A percentile compares a stretch with the other conserved stretches of the same genome.
Evolutionary conservation across 2,113 vertebrate genomes (phyloP).

Genomic region (Sphyrna mokarran): DNA sequence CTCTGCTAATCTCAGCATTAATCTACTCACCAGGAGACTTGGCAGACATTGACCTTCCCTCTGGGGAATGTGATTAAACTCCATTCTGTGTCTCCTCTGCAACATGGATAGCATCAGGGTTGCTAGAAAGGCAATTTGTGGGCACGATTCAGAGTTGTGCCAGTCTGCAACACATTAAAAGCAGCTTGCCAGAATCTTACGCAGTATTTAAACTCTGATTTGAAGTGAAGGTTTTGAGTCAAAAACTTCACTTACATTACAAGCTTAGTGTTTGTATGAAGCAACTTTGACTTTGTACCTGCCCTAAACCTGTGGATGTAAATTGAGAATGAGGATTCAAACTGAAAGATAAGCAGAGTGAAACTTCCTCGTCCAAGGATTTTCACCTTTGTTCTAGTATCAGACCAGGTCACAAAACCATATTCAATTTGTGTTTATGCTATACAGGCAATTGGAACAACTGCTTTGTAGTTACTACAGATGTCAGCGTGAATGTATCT

Average conservation of each 20-base stretch:
- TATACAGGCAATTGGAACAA: neutral
- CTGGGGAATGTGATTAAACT: neutral
- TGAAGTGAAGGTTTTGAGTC: neutral
- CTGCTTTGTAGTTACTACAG: neutral
- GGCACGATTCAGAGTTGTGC: neutral
- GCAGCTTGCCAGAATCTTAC: neutral
- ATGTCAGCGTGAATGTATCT: neutral
- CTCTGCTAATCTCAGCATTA: neutral
- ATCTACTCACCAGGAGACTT: neutral
- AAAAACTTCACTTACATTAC: neutral
- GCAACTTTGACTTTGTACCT: neutral
- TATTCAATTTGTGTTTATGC: neutral
- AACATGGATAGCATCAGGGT: neutral
- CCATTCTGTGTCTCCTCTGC: neutral
- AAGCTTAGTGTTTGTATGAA: neutral
- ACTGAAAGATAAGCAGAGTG: neutral
- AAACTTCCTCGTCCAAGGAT: neutral
- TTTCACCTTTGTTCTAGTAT: neutral
- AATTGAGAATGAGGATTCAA: neutral
- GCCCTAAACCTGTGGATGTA: neutral
- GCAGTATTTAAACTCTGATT: neutral
- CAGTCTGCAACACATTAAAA: neutral
- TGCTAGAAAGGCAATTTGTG: neutral
- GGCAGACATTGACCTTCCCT: slow-evolving; percentile 14
- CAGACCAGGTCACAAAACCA: neutral